Base-by-base conservation (phyloP, 2,113 vertebrate genomes). In the Pantherophis guttatus region DNA sequence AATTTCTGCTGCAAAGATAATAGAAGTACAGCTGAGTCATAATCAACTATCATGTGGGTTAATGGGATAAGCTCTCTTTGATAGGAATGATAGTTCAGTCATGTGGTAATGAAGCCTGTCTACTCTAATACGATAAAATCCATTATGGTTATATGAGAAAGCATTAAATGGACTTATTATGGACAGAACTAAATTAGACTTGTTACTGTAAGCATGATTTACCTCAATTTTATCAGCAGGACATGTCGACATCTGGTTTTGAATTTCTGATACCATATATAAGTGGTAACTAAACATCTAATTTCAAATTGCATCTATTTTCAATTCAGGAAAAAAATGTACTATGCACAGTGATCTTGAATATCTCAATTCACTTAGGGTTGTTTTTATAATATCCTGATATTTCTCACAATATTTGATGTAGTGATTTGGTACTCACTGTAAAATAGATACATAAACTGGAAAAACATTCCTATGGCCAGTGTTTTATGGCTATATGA, bases 111-210 rank as follows among this genome's bases (percentile, higher is more conserved):
- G 52, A 91, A 93, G 39, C 26, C 52, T 91, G 85, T 44, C 89
- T 62, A 90, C 57, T 29, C 13, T 87, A 33, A 70, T 88, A 88
- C n/a, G 3, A 87, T 92, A 93, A 93, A 57, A 62, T 70, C 33
- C 24, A 91, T 48, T 75, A 50, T 70, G 17, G 53, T 93, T 54
- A n/a, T 65, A 53, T n/a, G 86, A 24, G 50, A 50, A 91, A 91
- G 10, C 88, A 52, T 91, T 88, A 93, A 93, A 70, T 70, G 52
- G 85, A 52, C 52, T 91, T 91, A 87, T n/a, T 87, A 70, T n/a
- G 8, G 87, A 59, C 62, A 57, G 52, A 75, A 52, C 59, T 57
- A 91, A 75, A 93, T 88, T 91, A 50, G 52, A 2, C 48, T 53
- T 89, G 21, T 88, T 91, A 89, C 6, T 91, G 5, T 53, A 58